These are phyloP conservation scores for Andrena bicolor DNA, from an alignment of 2,888 invertebrate genomes.

Conservation along the genomic window DNA sequence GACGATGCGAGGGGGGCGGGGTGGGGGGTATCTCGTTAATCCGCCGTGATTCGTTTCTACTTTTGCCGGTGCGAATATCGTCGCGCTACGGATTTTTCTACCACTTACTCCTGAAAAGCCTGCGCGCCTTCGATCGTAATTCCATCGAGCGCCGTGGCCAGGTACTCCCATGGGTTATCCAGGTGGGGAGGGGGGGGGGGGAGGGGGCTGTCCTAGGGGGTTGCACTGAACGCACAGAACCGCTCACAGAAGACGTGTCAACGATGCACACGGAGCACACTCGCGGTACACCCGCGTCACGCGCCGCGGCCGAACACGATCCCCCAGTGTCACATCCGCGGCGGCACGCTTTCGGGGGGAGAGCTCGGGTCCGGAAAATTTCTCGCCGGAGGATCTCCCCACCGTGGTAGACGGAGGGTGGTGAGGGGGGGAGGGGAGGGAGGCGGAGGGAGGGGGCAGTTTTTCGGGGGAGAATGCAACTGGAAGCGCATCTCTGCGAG, in stretches of 20 bases:
- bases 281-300: conserved; percentile 41
- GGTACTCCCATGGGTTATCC: conserved; percentile 20
- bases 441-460: neutral
- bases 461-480: conserved; percentile 33
- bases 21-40: conserved; percentile 3
- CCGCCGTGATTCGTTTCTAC: conserved; percentile 8
- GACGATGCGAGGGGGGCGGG: neutral
- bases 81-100: neutral
- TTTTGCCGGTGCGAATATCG: neutral
- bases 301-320: conserved; percentile 1
- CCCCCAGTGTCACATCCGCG: neutral
- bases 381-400: neutral
- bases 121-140: neutral
- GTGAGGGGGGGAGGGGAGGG: neutral
- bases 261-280: conserved; percentile 41
- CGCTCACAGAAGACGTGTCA: conserved; percentile 22
- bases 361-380: conserved; percentile 14
- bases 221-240: conserved; percentile 44
- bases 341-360: conserved; percentile 31
- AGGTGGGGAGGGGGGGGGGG: neutral
- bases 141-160: conserved; percentile 1
- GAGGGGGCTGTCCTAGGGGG: neutral
- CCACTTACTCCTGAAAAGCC: conserved; percentile 12
- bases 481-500: neutral
- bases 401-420: too few relatives aligned